phyloP scores from a whole-genome alignment of 2,888 invertebrate species.

The Mallateleia sp. region DNA sequence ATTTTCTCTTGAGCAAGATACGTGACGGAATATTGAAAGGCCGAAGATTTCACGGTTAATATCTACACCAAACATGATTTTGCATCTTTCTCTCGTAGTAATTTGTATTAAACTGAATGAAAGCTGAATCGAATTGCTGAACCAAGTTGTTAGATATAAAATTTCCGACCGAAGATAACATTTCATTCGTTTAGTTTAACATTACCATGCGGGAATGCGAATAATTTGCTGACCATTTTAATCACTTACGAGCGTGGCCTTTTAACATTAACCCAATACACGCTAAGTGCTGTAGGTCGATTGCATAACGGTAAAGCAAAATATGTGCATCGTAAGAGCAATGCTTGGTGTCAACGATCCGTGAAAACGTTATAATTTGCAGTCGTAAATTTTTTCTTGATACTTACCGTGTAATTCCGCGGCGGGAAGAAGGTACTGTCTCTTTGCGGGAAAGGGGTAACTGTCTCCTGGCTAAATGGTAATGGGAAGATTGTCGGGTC shows the following conservation, averaged over 20 bases:
- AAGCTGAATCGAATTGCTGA: slow-evolving; percentile 67
- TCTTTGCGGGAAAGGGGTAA: slow-evolving; percentile 43
- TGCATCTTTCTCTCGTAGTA: slow-evolving; percentile 65
- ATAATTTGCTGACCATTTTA: slow-evolving; percentile 13
- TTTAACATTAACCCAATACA: slow-evolving; percentile 70
- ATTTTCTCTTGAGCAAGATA: slow-evolving; percentile 72
- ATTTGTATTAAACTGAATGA: slow-evolving; percentile 72
- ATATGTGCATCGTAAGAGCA: slow-evolving; percentile 73
- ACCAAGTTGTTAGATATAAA: slow-evolving; percentile 29
- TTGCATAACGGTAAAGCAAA: slow-evolving; percentile 79
- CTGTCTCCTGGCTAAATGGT: slow-evolving; percentile 49
- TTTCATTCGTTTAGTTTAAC: too few relatives aligned
- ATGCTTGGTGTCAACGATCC: slow-evolving; percentile 70
- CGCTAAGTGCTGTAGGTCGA: slow-evolving; percentile 76
- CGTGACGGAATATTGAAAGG: slow-evolving; percentile 62
- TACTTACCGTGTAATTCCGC: slow-evolving; percentile 68
- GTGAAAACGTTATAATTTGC: slow-evolving; percentile 75
- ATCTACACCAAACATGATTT: slow-evolving; percentile 68
- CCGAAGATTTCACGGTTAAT: slow-evolving; percentile 70
- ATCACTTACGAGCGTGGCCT: slow-evolving; percentile 45
- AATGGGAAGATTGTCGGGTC: slow-evolving; percentile 60
- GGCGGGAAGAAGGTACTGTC: slow-evolving; percentile 46
- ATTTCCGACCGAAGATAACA: too few relatives aligned
- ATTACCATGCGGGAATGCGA: not conserved
- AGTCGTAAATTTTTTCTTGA: slow-evolving; percentile 61